A percentile compares a stretch with the other conserved stretches of the same genome.
These are phyloP conservation scores for Pipa parva DNA, from an alignment of 2,113 vertebrate species.

Conservation along the genomic window DNA sequence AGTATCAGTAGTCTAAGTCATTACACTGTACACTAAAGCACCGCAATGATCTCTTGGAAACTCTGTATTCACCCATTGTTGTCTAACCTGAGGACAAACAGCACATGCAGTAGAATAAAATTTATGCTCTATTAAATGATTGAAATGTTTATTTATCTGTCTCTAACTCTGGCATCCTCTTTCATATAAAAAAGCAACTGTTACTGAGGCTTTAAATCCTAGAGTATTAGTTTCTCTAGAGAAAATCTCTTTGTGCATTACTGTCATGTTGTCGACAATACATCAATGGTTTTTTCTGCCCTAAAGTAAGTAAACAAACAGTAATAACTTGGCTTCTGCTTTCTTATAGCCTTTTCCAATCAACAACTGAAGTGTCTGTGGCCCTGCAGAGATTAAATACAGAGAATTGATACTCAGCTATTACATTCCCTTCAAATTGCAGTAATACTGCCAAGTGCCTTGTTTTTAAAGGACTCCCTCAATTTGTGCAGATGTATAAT, in stretches of 20 bases:
- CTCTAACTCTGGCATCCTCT: too few relatives aligned
- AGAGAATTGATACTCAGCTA: not conserved
- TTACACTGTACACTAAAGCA: too few relatives aligned
- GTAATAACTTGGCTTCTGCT: not conserved
- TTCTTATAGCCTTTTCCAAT: not conserved
- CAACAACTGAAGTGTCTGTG: not conserved
- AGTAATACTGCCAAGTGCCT: not conserved
- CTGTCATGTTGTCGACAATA: not conserved
- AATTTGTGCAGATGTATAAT: not conserved
- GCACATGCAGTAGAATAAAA: too few relatives aligned
- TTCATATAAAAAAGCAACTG: too few relatives aligned
- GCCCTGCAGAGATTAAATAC: conserved; percentile 2
- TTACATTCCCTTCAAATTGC: not conserved
- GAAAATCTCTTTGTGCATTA: not conserved
- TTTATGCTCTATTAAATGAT: too few relatives aligned
- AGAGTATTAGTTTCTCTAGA: too few relatives aligned
- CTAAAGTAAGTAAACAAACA: not conserved
- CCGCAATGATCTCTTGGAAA: too few relatives aligned
- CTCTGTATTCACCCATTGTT: too few relatives aligned
- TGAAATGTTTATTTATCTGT: too few relatives aligned
- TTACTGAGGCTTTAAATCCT: too few relatives aligned
- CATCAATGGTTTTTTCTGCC: not conserved
- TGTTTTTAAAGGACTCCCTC: not conserved
- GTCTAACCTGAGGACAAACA: too few relatives aligned
- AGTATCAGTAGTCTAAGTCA: too few relatives aligned